Conservation (phyloP, 2,888 invertebrate genomes). For the Melieria picta region DNA sequence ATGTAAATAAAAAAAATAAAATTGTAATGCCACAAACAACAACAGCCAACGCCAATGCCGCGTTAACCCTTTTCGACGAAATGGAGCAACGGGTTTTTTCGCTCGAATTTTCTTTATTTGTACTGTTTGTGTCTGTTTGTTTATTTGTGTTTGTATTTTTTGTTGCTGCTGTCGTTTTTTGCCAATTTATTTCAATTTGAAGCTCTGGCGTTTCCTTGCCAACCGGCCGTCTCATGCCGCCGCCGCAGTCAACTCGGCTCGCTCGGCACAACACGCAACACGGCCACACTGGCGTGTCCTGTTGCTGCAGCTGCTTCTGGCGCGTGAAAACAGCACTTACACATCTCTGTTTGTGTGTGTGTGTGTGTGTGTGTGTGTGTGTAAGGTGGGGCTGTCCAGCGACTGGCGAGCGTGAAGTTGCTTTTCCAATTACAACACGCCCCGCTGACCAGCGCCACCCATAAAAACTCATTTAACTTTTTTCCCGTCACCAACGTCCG, state of each 20-base stretch:
- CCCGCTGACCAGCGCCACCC: constrained; percentile 38
- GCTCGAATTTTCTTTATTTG: constrained; percentile 2
- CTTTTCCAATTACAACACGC: constrained; percentile 57
- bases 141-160: constrained; percentile 9
- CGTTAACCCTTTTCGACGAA: constrained; percentile 4
- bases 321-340: constrained; percentile 16
- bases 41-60: neutral
- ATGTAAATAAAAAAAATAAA: neutral
- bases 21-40: neutral
- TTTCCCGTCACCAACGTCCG: constrained; percentile 39
- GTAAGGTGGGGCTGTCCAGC: neutral
- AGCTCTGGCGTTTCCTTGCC: constrained; percentile 17
- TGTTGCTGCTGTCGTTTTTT: constrained; percentile 48
- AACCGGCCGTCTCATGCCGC: constrained; percentile 1
- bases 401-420: constrained; percentile 21
- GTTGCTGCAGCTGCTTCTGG: constrained; percentile 14
- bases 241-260: constrained; percentile 36
- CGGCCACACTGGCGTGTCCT: too few species aligned
- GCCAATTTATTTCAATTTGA: constrained; percentile 61
- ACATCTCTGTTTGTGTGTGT: too few species aligned
- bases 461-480: constrained; percentile 62
- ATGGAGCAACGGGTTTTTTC: neutral
- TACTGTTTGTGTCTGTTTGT: neutral
- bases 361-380: too few species aligned
- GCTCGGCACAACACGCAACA: constrained; percentile 8